Base-by-base conservation (phyloP, 2,113 vertebrate species). In the Brachypteracias leptosomus region DNA sequence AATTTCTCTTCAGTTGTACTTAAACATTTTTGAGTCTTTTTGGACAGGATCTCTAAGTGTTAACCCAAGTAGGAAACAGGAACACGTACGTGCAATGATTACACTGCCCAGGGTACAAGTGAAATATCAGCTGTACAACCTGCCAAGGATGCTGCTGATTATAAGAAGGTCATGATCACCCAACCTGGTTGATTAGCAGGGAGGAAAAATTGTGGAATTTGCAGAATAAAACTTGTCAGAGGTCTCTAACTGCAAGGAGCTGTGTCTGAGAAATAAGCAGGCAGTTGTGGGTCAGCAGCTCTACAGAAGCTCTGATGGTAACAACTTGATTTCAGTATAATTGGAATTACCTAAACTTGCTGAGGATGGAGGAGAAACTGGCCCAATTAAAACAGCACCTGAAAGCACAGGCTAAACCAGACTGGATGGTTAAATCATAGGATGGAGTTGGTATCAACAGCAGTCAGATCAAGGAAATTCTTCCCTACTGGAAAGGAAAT, bases 401-500 rank as follows among this genome's bases (percentile, higher is more conserved):
- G 46, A 75, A 91, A 87, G 72, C 62, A 79, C 35, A 92, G 68
- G 81, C 88, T 96, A 93, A 97, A 86, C 49, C 47, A 58, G n/a
- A 67, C 44, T 75, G 26, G 25, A 77, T 59, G 68, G 72, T 86
- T 90, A 90, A 93, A 91, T 77, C 65, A 33, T 51, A 63, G 40
- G 54, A 94, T 73, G 74, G 58, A 93, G 29, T 87, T 51, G 83
- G 24, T 75, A 89, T n/a, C 90, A 85, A 90, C 7, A 94, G 74
- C 70, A 85, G 40, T 33, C 70, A 85, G 85, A 93, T 83, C 61
- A 94, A 86, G 49, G 71, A 96, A 93, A 91, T 93, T 95, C 86
- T 88, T 95, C 87, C 82, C 89, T 90, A 89, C 73, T 85, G 92
- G 76, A 97, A 94, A 94, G 85, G 84, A 97, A 96, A 96, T 95